Conservation (phyloP, 1,140 invertebrate genomes). For the Drosophila kikkawai region DNA sequence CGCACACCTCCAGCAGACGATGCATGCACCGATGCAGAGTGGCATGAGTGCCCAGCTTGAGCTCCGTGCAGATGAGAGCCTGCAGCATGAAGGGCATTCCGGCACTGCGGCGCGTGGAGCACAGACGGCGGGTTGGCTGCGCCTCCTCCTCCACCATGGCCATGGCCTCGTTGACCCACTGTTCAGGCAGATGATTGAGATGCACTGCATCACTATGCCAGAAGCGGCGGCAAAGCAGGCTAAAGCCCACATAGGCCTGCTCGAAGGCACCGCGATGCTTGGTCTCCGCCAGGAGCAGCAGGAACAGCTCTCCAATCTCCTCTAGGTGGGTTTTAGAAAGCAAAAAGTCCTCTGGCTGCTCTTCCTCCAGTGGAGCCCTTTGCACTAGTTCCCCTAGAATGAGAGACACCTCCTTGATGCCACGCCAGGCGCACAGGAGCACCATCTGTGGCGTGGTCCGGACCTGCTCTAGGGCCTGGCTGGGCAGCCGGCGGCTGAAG, state of each 20-base stretch:
- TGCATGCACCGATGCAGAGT: constrained; percentile 88
- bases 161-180: constrained; percentile 89
- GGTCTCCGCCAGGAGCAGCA: constrained; percentile 90
- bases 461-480: constrained; percentile 22
- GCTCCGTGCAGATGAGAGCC: constrained; percentile 91
- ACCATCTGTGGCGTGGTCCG: constrained; percentile 91
- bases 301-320: constrained; percentile 90
- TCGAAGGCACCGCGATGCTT: constrained; percentile 98
- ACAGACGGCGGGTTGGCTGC: constrained; percentile 76
- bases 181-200: constrained; percentile 88
- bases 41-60: constrained; percentile 86
- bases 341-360: constrained; percentile 39
- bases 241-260: constrained; percentile 96
- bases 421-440: constrained; percentile 95
- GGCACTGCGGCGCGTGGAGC: constrained; percentile 94
- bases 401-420: constrained; percentile 88
- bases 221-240: constrained; percentile 88
- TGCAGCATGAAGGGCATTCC: constrained; percentile 96
- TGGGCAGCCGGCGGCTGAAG: constrained; percentile 58
- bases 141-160: constrained; percentile 16
- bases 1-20: constrained; percentile 86
- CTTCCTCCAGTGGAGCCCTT: constrained; percentile 71
- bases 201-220: constrained; percentile 85
- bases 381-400: constrained; percentile 86
- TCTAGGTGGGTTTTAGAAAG: constrained; percentile 85